Base-by-base conservation (phyloP, 2,888 invertebrate genomes). In the Anarsia innoxiella region DNA sequence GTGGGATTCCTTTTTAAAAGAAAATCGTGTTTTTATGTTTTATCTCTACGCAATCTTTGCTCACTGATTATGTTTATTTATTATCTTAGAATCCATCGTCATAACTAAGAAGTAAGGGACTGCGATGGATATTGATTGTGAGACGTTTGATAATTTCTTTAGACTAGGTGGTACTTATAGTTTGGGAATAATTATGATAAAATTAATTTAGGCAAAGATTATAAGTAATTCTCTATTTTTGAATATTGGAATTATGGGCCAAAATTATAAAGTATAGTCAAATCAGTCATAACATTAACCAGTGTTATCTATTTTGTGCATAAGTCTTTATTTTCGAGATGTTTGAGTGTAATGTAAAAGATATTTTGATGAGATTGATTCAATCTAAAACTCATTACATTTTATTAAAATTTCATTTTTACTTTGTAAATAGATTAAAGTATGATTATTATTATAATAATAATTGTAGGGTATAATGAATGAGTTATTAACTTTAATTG, bases 191-290 rank as follows among this genome's bases (percentile, higher is more conserved):
- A 56, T 60, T 56, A 56, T 66, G 53, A 49, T 56, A 52, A 41
- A 49, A 45, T 35, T 9, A 28, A n/a, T 14, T 33, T 39, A 51
- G 48, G 42, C 49, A 53, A 48, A 48, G 6, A 41, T 56, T 56
- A 55, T 55, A 53, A 58, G 51, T 58, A 40, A 46, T 51, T 43
- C 40, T 46, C 29, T 48, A 61, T 62, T 57, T 66, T 66, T 59
- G 53, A 67, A 66, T 70, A 74, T 73, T 68, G 65, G 68, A 76
- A 72, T 68, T 59, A 72, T 59, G 75, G 82, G 82, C 83, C 83
- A 83, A 82, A 83, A 71, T 78, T 77, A 65, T 71, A 55, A 66
- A 62, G 59, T 60, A 52, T 82, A 83, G 82, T 83, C 82, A 82
- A 65, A 69, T 70, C 68, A 77, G 73, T 76, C 67, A 67, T 56